phyloP scores from a whole-genome alignment of 1,140 invertebrate species.

The Ceratina japonica region DNA sequence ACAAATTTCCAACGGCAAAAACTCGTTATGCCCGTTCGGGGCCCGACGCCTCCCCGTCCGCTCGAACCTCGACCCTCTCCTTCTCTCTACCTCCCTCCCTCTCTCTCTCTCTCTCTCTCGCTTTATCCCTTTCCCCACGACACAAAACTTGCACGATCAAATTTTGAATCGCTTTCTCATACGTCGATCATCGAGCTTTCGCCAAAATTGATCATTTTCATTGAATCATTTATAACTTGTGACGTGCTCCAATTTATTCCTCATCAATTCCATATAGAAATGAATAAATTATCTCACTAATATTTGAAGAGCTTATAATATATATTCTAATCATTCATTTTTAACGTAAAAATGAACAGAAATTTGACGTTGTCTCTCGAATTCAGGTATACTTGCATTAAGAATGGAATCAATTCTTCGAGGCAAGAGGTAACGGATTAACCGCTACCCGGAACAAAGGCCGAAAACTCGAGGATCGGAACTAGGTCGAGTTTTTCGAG shows the following conservation, averaged over 20 bases:
- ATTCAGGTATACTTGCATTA: too few relatives aligned
- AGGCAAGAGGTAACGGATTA: constrained; percentile 27
- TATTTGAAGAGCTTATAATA: too few relatives aligned
- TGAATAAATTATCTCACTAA: too few relatives aligned
- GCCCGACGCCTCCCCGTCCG: constrained; percentile 42
- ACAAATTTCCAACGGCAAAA: constrained; percentile 65
- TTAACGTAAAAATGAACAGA: too few relatives aligned
- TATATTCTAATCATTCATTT: too few relatives aligned
- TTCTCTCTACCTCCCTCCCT: background rate
- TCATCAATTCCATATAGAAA: too few relatives aligned
- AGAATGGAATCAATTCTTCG: background rate
- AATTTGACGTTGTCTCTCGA: too few relatives aligned
- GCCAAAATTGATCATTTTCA: too few relatives aligned
- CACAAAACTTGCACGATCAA: background rate
- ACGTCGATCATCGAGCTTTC: background rate
- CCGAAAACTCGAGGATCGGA: constrained; percentile 50
- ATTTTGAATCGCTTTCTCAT: constrained; percentile 11
- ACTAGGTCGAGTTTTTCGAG: constrained; percentile 67
- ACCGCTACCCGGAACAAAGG: constrained; percentile 30
- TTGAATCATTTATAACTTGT: too few relatives aligned
- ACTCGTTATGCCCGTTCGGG: constrained; percentile 54
- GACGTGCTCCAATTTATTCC: too few relatives aligned
- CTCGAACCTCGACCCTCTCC: background rate
- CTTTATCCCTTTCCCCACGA: background rate
- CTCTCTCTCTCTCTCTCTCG: too few relatives aligned